phyloP scores from a whole-genome alignment of 2,113 vertebrate species.

The Gobius niger region DNA sequence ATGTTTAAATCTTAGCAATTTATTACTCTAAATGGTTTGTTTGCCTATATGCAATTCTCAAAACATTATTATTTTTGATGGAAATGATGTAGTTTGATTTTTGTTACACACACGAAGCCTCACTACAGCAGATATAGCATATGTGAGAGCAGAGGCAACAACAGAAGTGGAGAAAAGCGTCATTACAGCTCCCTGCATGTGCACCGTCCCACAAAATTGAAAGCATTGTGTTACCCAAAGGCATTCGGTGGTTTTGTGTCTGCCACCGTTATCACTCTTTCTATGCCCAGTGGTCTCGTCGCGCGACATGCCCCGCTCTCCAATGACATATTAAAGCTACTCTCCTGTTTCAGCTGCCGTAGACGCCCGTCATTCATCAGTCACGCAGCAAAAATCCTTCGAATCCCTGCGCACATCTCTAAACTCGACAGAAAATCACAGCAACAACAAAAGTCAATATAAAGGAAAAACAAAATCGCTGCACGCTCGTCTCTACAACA shows the following conservation, averaged over 20 bases:
- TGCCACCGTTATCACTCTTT: conserved; percentile 68
- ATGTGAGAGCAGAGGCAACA: conserved; percentile 20
- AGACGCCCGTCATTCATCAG: conserved; percentile 73
- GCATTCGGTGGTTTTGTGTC: conserved; percentile 50
- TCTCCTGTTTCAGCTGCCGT: conserved; percentile 60
- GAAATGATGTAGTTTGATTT: too few species aligned
- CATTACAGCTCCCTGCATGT: conserved; percentile 37
- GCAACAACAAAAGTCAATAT: conserved; percentile 18
- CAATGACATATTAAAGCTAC: conserved; percentile 69
- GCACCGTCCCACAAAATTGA: conserved; percentile 44
- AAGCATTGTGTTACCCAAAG: conserved; percentile 58
- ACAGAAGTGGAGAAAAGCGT: conserved; percentile 23
- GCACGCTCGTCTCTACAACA: conserved; percentile 27
- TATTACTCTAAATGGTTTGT: background rate
- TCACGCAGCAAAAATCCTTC: conserved; percentile 18
- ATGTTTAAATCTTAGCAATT: conserved; percentile 4
- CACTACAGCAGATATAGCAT: background rate
- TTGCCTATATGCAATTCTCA: background rate
- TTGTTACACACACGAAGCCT: too few species aligned
- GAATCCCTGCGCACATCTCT: conserved; percentile 4
- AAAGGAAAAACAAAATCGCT: background rate
- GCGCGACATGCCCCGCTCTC: conserved; percentile 60
- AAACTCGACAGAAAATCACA: conserved; percentile 31
- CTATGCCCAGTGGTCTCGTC: conserved; percentile 60
- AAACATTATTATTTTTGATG: background rate